phyloP scores from a whole-genome alignment of 2,113 vertebrate species.

The Dipodomys spectabilis region DNA sequence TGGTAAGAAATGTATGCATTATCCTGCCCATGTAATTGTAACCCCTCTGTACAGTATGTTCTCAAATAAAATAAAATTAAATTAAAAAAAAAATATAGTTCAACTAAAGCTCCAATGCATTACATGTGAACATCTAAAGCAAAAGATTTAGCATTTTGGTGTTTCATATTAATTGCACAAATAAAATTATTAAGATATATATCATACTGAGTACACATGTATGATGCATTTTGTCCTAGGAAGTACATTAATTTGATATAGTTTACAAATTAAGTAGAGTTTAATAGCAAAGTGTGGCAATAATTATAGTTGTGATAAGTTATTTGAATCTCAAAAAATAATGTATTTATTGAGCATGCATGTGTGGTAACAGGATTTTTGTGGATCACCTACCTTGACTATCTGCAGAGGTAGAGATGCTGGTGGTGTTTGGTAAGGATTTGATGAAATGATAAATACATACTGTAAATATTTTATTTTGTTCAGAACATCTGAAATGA shows the following conservation, averaged over 20 bases:
- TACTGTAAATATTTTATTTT: background rate
- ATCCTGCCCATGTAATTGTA: too few relatives aligned
- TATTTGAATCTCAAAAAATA: slow-evolving; percentile 42
- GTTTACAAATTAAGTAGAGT: slow-evolving; percentile 43
- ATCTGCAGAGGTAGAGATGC: background rate
- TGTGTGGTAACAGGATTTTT: background rate
- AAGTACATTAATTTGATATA: slow-evolving; percentile 10
- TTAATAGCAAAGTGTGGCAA: slow-evolving; percentile 32
- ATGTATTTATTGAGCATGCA: background rate
- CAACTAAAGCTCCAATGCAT: slow-evolving; percentile 33
- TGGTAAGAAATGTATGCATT: too few relatives aligned
- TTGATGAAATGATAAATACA: background rate
- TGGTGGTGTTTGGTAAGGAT: background rate
- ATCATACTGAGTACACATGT: background rate
- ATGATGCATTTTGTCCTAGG: slow-evolving; percentile 15
- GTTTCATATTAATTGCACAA: slow-evolving; percentile 10
- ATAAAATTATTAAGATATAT: slow-evolving; percentile 6
- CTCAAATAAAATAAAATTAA: too few relatives aligned
- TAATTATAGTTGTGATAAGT: background rate
- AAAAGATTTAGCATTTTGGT: slow-evolving; percentile 12
- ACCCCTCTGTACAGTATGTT: too few relatives aligned
- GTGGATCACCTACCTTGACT: background rate
- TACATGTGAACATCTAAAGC: background rate
- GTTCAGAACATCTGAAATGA: background rate
- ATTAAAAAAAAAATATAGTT: slow-evolving; percentile 18